Conservation (phyloP, 2,113 vertebrate genomes). For the Paedocypris sp. region DNA sequence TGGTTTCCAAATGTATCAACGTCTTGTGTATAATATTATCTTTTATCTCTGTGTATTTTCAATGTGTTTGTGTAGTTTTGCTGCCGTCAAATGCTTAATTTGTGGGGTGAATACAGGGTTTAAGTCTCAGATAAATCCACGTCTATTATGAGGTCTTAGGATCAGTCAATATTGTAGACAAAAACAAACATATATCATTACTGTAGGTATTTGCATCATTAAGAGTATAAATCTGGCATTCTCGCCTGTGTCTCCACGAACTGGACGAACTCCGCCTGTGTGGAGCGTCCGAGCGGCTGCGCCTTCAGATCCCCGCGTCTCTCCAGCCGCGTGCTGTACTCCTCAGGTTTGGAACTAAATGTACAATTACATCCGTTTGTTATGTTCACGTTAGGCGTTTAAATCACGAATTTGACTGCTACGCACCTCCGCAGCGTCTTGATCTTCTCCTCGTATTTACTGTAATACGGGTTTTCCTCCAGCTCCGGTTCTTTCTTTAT, state of each 20-base stretch:
- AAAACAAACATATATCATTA: too few species aligned
- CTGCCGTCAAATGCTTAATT: too few species aligned
- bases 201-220: too few species aligned
- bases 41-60: too few species aligned
- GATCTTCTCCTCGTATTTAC: constrained; percentile 82
- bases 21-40: too few species aligned
- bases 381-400: not conserved
- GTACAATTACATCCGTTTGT: constrained; percentile 17
- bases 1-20: too few species aligned
- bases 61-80: too few species aligned
- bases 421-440: constrained; percentile 75
- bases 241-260: constrained; percentile 71
- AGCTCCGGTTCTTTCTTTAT: constrained; percentile 58
- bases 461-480: constrained; percentile 76
- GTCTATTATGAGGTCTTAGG: too few species aligned
- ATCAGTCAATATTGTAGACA: too few species aligned
- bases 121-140: too few species aligned
- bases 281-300: constrained; percentile 71
- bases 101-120: too few species aligned
- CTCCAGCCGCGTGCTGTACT: constrained; percentile 71
- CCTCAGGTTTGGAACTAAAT: constrained; percentile 70
- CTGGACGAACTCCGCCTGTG: constrained; percentile 74
- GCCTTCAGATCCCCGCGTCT: constrained; percentile 62
- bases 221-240: too few species aligned
- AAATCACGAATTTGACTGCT: not conserved